Evolutionary conservation across 2,113 vertebrate genomes (phyloP).

Genomic region (Chloropsis cyanopogon): DNA sequence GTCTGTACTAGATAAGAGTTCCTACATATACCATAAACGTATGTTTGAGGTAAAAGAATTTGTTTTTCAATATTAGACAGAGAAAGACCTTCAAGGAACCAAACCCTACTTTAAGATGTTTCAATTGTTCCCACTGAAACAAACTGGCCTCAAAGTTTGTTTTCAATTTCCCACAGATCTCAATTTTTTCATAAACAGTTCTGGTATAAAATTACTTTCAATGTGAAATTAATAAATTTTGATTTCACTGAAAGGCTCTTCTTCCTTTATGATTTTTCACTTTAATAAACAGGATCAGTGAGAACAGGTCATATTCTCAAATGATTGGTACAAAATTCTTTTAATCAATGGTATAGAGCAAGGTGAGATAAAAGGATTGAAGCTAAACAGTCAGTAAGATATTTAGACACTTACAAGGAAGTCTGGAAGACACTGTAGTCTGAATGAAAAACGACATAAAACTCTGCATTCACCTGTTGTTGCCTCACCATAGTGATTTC

Average conservation of each 20-base stretch:
- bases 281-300: not conserved
- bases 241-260: not conserved
- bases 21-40: not conserved
- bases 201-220: not conserved
- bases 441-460: not conserved
- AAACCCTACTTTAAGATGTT: not conserved
- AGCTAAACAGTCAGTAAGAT: not conserved
- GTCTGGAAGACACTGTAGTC: not conserved
- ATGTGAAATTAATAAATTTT: not conserved
- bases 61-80: not conserved
- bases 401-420: not conserved
- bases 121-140: not conserved
- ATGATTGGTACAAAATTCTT: not conserved
- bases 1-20: not conserved
- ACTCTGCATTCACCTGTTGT: not conserved
- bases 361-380: not conserved
- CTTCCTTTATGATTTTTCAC: not conserved
- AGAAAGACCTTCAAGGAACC: not conserved
- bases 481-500: not conserved
- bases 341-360: not conserved
- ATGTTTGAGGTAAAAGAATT: not conserved
- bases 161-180: not conserved
- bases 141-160: not conserved
- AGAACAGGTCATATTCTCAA: not conserved
- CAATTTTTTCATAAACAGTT: not conserved